Conservation (phyloP, 2,888 invertebrate species). For the Lycia hirtaria region DNA sequence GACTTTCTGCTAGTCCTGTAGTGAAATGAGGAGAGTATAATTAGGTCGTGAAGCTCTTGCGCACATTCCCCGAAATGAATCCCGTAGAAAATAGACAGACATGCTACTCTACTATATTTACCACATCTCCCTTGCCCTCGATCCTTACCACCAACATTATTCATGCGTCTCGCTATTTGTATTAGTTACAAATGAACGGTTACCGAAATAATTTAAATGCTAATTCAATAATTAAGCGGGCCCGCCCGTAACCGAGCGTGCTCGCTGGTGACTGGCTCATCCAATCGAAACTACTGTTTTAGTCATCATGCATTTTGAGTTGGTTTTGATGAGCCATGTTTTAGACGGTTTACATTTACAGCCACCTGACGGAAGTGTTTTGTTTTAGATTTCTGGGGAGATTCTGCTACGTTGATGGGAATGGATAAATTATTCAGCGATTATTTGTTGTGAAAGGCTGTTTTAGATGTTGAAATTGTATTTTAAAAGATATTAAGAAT, state of each 20-base stretch:
- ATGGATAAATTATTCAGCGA: too few species aligned
- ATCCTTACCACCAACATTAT: constrained; percentile 66
- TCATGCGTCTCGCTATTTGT: constrained; percentile 83
- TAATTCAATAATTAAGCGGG: constrained; percentile 85
- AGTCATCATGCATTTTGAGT: constrained; percentile 32
- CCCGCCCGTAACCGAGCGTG: constrained; percentile 74
- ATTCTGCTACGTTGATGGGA: not conserved
- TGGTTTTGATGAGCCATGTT: constrained; percentile 27
- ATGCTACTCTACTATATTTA: too few species aligned
- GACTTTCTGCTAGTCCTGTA: too few species aligned
- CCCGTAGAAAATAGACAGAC: too few species aligned
- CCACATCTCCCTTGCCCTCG: constrained; percentile 42
- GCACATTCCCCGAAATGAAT: too few species aligned
- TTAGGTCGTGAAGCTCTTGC: too few species aligned
- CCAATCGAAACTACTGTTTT: constrained; percentile 62
- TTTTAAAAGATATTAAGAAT: too few species aligned
- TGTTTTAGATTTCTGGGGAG: constrained; percentile 1
- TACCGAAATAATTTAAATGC: constrained; percentile 86
- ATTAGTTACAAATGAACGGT: constrained; percentile 86
- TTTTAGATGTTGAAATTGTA: too few species aligned
- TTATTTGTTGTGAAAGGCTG: too few species aligned
- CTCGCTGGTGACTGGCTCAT: constrained; percentile 50
- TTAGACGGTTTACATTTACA: constrained; percentile 19
- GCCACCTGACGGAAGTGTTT: constrained; percentile 21
- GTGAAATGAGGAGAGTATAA: too few species aligned